These are phyloP conservation scores for Dipodomys spectabilis DNA, from an alignment of 2,113 vertebrate species.

Conservation along the genomic window DNA sequence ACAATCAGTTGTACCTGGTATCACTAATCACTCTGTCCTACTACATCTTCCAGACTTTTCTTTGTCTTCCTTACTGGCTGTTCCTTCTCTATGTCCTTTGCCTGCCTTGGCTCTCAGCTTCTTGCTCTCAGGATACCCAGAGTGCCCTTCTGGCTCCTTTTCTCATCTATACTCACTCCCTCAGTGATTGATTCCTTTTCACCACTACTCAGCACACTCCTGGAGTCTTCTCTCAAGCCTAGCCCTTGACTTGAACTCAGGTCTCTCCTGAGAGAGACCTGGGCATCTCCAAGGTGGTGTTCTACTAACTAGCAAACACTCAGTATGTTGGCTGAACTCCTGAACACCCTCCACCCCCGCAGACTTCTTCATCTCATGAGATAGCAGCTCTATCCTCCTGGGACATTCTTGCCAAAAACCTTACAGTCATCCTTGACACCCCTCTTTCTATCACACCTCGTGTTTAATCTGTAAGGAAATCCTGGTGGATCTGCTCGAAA, in stretches of 20 bases:
- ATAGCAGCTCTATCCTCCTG: neutral
- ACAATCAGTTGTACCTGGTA: neutral
- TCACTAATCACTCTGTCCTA: neutral
- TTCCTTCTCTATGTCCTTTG: neutral
- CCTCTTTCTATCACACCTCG: neutral
- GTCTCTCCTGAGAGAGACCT: neutral
- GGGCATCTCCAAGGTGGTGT: neutral
- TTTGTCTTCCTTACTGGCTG: neutral
- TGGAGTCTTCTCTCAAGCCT: neutral
- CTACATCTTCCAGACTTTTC: neutral
- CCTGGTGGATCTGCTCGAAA: constrained; percentile 2
- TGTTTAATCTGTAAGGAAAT: constrained; percentile 39
- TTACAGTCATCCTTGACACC: constrained; percentile 20
- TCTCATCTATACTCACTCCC: neutral
- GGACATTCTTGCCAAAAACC: constrained; percentile 41
- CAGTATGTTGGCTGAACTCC: neutral
- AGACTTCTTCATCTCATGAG: neutral
- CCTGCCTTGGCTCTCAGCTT: neutral
- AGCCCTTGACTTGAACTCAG: neutral
- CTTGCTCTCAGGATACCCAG: neutral
- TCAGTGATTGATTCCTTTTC: neutral
- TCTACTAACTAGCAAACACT: neutral
- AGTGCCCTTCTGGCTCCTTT: neutral
- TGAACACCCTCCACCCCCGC: neutral
- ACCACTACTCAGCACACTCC: neutral